phyloP scores from a whole-genome alignment of 2,113 vertebrate species.

The Nycticebus coucang region DNA sequence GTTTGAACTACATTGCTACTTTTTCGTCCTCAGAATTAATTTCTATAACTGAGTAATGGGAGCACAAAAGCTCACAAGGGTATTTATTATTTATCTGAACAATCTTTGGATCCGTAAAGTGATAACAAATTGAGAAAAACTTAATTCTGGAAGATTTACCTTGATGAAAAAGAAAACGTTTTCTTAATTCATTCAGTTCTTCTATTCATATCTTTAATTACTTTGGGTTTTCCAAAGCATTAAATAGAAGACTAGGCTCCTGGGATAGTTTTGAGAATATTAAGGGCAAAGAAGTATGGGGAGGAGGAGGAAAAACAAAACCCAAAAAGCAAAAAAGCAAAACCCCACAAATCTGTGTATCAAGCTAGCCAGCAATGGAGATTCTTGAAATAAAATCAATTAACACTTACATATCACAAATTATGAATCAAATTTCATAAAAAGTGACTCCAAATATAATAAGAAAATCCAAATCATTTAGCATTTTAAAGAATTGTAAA shows the following conservation, averaged over 20 bases:
- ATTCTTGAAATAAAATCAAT: background rate
- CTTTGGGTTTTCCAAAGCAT: slow-evolving; percentile 1
- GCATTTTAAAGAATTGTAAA: background rate
- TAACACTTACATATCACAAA: background rate
- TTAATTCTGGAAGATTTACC: background rate
- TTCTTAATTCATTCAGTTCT: background rate
- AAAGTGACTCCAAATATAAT: background rate
- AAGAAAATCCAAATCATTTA: background rate
- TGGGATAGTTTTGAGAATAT: slow-evolving; percentile 2
- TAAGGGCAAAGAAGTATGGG: background rate
- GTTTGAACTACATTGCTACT: background rate
- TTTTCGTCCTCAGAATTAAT: slow-evolving; percentile 19
- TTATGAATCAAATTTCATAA: background rate
- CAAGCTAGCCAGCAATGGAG: background rate
- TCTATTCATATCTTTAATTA: background rate
- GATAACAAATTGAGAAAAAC: background rate
- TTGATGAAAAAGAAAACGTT: background rate
- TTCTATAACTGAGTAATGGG: background rate
- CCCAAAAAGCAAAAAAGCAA: background rate
- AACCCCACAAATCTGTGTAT: background rate
- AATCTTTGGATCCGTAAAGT: background rate
- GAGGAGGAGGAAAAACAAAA: background rate
- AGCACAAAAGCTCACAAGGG: background rate
- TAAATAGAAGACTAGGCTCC: background rate
- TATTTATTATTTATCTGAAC: background rate